Base-by-base conservation (phyloP, 2,113 vertebrate genomes). In the Poicephalus meyeri region DNA sequence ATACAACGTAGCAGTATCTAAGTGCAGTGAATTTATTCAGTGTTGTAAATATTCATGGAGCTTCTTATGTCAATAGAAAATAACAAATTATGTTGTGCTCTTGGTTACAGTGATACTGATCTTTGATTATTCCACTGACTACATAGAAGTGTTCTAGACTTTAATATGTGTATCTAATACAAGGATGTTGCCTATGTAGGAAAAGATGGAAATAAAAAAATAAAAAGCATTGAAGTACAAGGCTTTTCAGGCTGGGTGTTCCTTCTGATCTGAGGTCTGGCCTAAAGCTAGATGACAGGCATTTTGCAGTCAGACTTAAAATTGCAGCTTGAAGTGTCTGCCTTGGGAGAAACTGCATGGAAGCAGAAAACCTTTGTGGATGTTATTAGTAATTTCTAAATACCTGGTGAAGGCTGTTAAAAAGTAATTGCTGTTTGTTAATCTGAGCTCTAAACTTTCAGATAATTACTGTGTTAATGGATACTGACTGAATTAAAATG, bases 1-100 rank as follows among this genome's bases (percentile, higher is more conserved):
- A 91, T 72, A 91, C 72, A 79, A 81, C 50, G 70, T 84, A 91
- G 61, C 66, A 66, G 77, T 80, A 50, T 33, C 70, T 69, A 94
- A 86, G 80, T 72, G 82, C 29, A 81, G 70, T 63, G 19, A 70
- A 70, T 89, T 86, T 90, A 89, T 93, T 86, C 88, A 79, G 31
- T 6, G 39, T 39, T 86, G 80, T 83, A 93, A 95, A 93, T 96
- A 95, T 96, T 93, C 89, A 88, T 80, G 17, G 25, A 56, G 47
- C 60, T 86, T 93, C 80, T 76, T 78, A 69, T 81, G 86, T 89
- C 93, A 93, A 76, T 89, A 91, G 52, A 91, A 95, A 92, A 88
- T 79, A 96, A 89, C 65, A 71, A 81, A 86, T 84, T 81, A 66
- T 72, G 72, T 81, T 87, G 80, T 86, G 76, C 37, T 91, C 73